A percentile compares a stretch with the other conserved stretches of the same genome.
Evolutionary conservation across 1,140 invertebrate genomes (phyloP).

Genomic region (Drosophila suzukii): DNA sequence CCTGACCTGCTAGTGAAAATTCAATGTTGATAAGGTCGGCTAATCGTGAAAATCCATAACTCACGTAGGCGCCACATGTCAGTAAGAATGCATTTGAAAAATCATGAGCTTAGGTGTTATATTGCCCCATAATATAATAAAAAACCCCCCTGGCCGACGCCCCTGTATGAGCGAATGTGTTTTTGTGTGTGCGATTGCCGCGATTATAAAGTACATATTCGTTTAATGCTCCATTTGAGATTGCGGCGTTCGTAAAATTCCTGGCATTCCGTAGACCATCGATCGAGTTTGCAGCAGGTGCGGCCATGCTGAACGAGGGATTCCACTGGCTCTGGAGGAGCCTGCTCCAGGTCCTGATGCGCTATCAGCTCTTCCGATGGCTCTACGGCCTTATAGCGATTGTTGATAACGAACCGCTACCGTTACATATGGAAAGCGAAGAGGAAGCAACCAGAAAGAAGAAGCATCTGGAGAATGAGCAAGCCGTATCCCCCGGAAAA

Average conservation of each 20-base stretch:
- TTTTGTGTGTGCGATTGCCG: constrained; percentile 18
- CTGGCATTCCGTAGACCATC: constrained; percentile 26
- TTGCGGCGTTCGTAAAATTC: constrained; percentile 26
- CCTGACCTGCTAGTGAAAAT: constrained; percentile 37
- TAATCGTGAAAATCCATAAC: constrained; percentile 28
- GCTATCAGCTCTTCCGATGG: constrained; percentile 75
- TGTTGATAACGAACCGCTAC: constrained; percentile 46
- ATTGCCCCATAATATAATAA: constrained; percentile 4
- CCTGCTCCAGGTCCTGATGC: constrained; percentile 57
- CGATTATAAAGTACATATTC: constrained; percentile 34
- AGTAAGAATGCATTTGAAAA: constrained; percentile 21
- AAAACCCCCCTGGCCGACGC: constrained; percentile 4
- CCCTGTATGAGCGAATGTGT: constrained; percentile 10
- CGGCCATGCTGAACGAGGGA: constrained; percentile 55
- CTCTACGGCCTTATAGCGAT: constrained; percentile 42
- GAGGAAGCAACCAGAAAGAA: constrained; percentile 25
- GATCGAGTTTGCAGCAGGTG: constrained; percentile 23
- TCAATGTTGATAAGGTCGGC: constrained; percentile 41
- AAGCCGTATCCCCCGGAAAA: constrained; percentile 20
- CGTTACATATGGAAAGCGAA: constrained; percentile 28
- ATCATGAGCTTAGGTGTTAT: not conserved
- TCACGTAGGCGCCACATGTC: constrained; percentile 49
- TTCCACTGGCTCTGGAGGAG: constrained; percentile 53
- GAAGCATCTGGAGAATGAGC: constrained; percentile 3
- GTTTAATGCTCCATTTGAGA: constrained; percentile 38